Conservation (phyloP, 1,140 invertebrate species). For the Tetramorium simillimum region DNA sequence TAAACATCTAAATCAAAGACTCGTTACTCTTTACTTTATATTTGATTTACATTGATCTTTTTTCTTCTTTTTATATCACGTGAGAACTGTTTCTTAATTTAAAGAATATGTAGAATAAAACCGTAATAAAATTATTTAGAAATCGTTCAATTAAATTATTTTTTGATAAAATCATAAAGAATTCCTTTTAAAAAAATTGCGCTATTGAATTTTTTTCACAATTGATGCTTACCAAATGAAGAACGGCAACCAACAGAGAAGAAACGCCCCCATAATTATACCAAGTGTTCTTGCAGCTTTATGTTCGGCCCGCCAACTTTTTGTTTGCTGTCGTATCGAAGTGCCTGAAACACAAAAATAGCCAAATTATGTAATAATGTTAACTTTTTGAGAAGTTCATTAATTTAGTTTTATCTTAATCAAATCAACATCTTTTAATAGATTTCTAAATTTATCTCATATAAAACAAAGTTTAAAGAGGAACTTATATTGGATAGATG, state of each 20-base stretch:
- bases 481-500: neutral
- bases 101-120: neutral
- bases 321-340: conserved; percentile 89
- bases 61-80: neutral
- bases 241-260: conserved; percentile 96
- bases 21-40: neutral
- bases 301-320: conserved; percentile 95
- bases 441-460: neutral
- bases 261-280: conserved; percentile 95
- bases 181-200: neutral
- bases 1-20: neutral
- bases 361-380: neutral
- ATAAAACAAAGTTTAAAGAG: neutral
- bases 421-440: neutral
- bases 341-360: conserved; percentile 86
- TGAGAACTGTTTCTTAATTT: neutral
- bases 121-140: neutral
- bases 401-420: neutral
- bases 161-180: neutral
- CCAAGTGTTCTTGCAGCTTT: conserved; percentile 96
- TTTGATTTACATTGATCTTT: neutral
- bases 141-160: neutral
- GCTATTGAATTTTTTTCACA: neutral
- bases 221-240: conserved; percentile 90
- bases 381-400: neutral